A percentile compares a stretch with the other conserved stretches of the same genome.
phyloP scores from a whole-genome alignment of 2,113 vertebrate species.

The Agelaius tricolor region DNA sequence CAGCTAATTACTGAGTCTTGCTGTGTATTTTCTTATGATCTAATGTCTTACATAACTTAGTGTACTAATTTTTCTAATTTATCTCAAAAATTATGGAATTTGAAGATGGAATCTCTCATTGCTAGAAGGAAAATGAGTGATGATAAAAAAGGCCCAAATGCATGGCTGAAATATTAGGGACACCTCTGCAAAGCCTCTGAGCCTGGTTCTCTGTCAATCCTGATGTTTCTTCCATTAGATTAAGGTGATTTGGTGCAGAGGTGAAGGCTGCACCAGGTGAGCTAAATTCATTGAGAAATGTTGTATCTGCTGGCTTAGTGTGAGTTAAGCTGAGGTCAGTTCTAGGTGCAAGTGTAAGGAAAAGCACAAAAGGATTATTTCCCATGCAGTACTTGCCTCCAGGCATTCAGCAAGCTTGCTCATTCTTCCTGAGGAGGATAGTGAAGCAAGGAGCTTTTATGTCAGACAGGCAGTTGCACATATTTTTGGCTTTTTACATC shows the following conservation, averaged over 20 bases:
- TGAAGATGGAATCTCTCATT: not conserved
- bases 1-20: not conserved
- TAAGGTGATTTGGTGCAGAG: not conserved
- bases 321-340: not conserved
- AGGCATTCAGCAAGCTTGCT: not conserved
- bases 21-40: not conserved
- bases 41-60: not conserved
- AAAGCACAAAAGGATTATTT: not conserved
- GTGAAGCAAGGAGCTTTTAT: not conserved
- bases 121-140: not conserved
- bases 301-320: not conserved
- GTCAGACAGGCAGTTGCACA: not conserved
- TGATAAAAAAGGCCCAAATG: not conserved
- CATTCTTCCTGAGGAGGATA: not conserved
- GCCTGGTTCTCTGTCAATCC: not conserved
- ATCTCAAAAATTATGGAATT: not conserved
- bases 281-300: not conserved
- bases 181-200: not conserved
- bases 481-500: not conserved
- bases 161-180: not conserved
- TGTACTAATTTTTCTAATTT: not conserved
- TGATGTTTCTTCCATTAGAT: not conserved
- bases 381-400: not conserved
- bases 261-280: not conserved
- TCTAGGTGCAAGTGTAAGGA: not conserved